These are phyloP conservation scores for Labrus mixtus DNA, from an alignment of 2,113 vertebrate species.

Conservation along the genomic window DNA sequence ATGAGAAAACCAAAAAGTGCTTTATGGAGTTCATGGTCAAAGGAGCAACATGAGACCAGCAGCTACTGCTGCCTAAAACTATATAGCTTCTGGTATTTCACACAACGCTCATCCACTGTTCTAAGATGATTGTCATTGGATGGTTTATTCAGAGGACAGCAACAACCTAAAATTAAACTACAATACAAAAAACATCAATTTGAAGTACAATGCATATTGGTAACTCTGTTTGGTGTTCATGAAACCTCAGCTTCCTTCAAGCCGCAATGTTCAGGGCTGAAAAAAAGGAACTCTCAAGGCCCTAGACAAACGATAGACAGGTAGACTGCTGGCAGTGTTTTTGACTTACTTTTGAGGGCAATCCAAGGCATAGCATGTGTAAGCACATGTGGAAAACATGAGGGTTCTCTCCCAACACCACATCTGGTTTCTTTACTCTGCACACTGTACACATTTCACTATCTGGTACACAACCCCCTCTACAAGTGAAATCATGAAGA, in stretches of 20 bases:
- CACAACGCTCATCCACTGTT: too few relatives aligned
- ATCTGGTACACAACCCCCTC: slow-evolving; percentile 12
- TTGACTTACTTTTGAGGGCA: slow-evolving; percentile 26
- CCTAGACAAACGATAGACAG: slow-evolving; percentile 8
- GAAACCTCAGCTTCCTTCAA: too few relatives aligned
- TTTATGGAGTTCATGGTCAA: not conserved
- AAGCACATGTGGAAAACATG: slow-evolving; percentile 34
- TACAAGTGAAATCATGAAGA: slow-evolving; percentile 24
- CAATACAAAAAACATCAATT: too few relatives aligned
- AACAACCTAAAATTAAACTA: not conserved
- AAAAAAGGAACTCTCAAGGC: not conserved
- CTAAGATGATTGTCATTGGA: too few relatives aligned
- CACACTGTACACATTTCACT: slow-evolving; percentile 13
- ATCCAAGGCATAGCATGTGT: slow-evolving; percentile 25
- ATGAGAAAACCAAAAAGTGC: slow-evolving; percentile 2
- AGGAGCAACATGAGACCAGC: too few relatives aligned
- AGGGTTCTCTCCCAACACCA: slow-evolving; percentile 8
- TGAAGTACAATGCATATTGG: too few relatives aligned
- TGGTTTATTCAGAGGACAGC: not conserved
- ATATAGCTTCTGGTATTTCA: too few relatives aligned
- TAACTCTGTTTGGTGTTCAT: too few relatives aligned
- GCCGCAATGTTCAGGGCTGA: not conserved
- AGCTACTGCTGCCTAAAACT: too few relatives aligned
- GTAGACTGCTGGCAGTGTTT: slow-evolving; percentile 21
- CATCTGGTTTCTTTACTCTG: slow-evolving; percentile 40